Base-by-base conservation (phyloP, 2,797 vertebrate species). In the Tapirus indicus region DNA sequence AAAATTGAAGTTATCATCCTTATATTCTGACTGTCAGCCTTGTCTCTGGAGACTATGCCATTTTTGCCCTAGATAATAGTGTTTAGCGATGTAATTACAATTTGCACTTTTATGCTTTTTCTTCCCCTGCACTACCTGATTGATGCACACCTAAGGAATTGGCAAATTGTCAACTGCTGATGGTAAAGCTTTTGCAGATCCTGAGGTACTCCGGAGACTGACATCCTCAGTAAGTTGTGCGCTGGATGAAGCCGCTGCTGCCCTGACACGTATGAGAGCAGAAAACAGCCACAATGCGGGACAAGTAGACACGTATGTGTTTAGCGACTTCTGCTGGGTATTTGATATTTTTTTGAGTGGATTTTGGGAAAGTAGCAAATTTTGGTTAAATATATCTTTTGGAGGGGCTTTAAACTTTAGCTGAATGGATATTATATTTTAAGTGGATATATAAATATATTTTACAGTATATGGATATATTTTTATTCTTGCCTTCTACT, bases 111-210 rank as follows among this genome's bases (percentile, higher is more conserved):
- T 99, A 97, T 98, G 90, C 98, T 99, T 99, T 99, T 99, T 99
- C 98, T 98, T 98, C 77, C 97, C 96, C 77, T 97, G 0, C 97
- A 97, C 98, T 98, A 99, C 99, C 98, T 98, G 98, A 98, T 98
- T 98, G 99, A 97, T 44, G 3, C 91, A 64, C 96, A 20, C 98
- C 97, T 98, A 98, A 99, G 99, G 99, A 99, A 99, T 99, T 99
- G 99, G 99, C 99, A 99, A 99, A 99, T 99, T 99, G 98, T 99
- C 99, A 99, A 99, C 99, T 99, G 99, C 99, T 98, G 99, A 99
- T 99, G 99, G 99, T 99, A 99, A 99, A 99, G 99, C 99, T 99
- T 99, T 99, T 99, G 99, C 99, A 99, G 99, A 99, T 99, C 99
- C 99, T 0, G 99, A 99, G 98, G 99, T 99, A 95, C 99, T 99